Percentiles rank a stretch among this genome's conserved stretches.
Evolutionary conservation across 2,797 vertebrate genomes (phyloP).

Genomic region (Staurois parvus): DNA sequence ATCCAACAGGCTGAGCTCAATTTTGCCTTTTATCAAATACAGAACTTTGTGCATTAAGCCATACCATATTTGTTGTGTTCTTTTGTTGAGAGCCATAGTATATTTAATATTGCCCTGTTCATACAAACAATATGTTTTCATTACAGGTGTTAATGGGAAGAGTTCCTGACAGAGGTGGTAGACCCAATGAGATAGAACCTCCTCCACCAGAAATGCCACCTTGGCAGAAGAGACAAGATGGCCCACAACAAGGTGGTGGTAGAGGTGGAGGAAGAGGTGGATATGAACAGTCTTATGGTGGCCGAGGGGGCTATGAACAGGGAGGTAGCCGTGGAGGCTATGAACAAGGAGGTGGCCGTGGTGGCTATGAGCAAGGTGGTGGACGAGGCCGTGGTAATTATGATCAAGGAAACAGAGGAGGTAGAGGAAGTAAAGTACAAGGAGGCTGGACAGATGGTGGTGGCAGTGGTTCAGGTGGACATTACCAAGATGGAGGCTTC

Average conservation of each 20-base stretch:
- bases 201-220: slow-evolving; percentile 98
- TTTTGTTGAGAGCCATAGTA: too few relatives aligned
- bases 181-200: slow-evolving; percentile 95
- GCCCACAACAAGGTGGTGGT: slow-evolving; percentile 80
- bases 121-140: neutral
- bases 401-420: slow-evolving; percentile 77
- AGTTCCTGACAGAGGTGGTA: slow-evolving; percentile 95
- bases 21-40: too few relatives aligned
- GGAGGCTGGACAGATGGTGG: slow-evolving; percentile 82
- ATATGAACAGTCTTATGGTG: slow-evolving; percentile 80
- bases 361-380: slow-evolving; percentile 70
- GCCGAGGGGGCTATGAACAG: slow-evolving; percentile 76
- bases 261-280: slow-evolving; percentile 81
- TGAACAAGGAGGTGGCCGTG: slow-evolving; percentile 69
- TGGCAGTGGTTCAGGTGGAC: slow-evolving; percentile 77
- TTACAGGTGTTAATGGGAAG: slow-evolving; percentile 94
- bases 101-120: too few relatives aligned
- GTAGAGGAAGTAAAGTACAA: slow-evolving; percentile 82
- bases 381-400: slow-evolving; percentile 79
- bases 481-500: slow-evolving; percentile 83
- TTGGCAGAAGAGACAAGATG: slow-evolving; percentile 96
- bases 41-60: too few relatives aligned
- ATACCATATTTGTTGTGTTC: too few relatives aligned
- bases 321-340: slow-evolving; percentile 77
- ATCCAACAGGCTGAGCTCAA: too few relatives aligned